Percentiles rank a stretch among this genome's conserved stretches.
Evolutionary conservation across 2,888 invertebrate species (phyloP).

Genomic region (Tholera decimalis): DNA sequence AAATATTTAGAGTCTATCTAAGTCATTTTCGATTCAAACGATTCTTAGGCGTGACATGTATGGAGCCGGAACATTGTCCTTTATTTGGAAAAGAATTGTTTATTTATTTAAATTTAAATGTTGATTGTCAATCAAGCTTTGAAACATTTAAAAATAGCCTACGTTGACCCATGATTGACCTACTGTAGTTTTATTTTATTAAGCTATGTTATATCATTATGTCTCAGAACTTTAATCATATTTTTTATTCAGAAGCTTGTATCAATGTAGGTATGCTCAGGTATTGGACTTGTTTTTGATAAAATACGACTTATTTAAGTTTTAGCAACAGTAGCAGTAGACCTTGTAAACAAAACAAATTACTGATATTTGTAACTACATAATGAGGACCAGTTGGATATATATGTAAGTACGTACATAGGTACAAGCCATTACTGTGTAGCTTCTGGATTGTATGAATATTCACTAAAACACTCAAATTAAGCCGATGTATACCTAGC

Average conservation of each 20-base stretch:
- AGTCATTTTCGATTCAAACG: no score
- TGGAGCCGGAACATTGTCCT: no score
- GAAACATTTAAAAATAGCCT: no score
- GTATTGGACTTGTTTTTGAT: no score
- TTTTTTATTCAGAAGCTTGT: neutral
- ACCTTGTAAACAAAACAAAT: slow-evolving; percentile 2
- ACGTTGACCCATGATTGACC: neutral
- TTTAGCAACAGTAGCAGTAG: no score
- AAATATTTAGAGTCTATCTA: no score
- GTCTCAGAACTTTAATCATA: neutral
- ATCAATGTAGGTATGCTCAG: neutral
- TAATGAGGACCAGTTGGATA: neutral
- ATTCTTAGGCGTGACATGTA: no score
- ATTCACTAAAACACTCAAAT: neutral
- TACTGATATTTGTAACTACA: slow-evolving; percentile 2
- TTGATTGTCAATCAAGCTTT: no score
- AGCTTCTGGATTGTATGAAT: neutral
- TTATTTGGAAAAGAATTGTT: no score
- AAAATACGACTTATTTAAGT: neutral
- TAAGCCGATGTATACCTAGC: neutral
- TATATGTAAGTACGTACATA: neutral
- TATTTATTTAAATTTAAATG: no score
- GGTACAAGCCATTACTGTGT: no score
- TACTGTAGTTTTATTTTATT: neutral
- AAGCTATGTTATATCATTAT: neutral